Evolutionary conservation across 2,113 vertebrate genomes (phyloP).

Genomic region (Embiotoca jacksoni): DNA sequence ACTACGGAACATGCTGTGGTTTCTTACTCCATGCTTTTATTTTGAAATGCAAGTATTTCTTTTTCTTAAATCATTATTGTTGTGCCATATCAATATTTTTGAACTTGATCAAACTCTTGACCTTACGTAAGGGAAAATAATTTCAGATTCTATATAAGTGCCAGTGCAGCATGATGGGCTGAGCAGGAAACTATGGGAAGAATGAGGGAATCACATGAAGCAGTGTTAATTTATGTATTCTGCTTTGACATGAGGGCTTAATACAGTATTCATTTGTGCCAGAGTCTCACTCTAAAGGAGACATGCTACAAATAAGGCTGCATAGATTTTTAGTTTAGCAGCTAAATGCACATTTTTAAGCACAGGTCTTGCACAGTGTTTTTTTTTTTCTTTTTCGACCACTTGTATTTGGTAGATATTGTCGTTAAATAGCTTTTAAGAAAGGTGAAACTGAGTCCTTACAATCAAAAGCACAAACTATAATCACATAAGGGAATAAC

Average conservation of each 20-base stretch:
- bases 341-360: constrained; percentile 75
- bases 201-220: constrained; percentile 72
- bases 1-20: constrained; percentile 84
- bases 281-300: constrained; percentile 51
- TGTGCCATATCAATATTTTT: constrained; percentile 75
- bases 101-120: constrained; percentile 84
- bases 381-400: constrained; percentile 65
- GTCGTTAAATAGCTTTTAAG: constrained; percentile 45
- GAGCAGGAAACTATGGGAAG: constrained; percentile 78
- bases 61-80: constrained; percentile 59
- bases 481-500: constrained; percentile 57
- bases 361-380: constrained; percentile 79
- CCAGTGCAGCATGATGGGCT: constrained; percentile 81
- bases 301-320: constrained; percentile 59
- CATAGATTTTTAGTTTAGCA: constrained; percentile 55
- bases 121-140: constrained; percentile 72
- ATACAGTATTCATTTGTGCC: constrained; percentile 73
- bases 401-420: constrained; percentile 68
- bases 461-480: constrained; percentile 64
- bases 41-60: constrained; percentile 84
- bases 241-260: constrained; percentile 70
- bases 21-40: constrained; percentile 83
- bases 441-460: constrained; percentile 27
- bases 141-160: constrained; percentile 68
- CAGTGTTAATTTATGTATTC: constrained; percentile 76